These are phyloP conservation scores for Rallus limicola DNA, from an alignment of 2,113 vertebrate genomes.

Conservation along the genomic window DNA sequence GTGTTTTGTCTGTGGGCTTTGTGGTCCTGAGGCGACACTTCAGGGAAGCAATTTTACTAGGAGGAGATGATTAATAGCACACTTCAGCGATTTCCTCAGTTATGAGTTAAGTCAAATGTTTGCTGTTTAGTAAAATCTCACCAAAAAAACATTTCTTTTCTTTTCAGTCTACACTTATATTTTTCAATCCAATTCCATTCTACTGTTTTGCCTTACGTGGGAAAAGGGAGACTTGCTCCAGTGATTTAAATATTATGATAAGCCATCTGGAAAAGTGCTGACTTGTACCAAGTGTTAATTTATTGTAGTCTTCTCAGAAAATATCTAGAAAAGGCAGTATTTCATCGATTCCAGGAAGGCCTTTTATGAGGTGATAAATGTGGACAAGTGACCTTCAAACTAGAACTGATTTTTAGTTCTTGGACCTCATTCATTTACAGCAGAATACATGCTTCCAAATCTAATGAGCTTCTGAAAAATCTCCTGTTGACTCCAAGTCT, in stretches of 20 bases:
- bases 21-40: background rate
- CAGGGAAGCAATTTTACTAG: background rate
- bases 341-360: background rate
- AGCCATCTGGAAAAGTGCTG: background rate
- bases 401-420: background rate
- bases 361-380: background rate
- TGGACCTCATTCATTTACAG: background rate
- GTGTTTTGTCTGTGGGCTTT: background rate
- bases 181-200: background rate
- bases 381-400: background rate
- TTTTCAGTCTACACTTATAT: background rate
- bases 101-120: background rate
- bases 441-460: background rate
- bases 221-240: background rate
- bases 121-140: background rate
- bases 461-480: background rate
- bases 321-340: background rate
- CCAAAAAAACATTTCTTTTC: fast-evolving
- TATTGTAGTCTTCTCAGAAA: background rate
- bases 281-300: background rate
- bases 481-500: background rate
- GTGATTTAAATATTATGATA: background rate
- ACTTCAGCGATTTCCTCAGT: background rate
- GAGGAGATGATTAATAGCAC: background rate
- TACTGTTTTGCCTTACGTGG: background rate